Evolutionary conservation across 2,888 invertebrate species (phyloP), one percentile per base, ranked within the genome.

Genomic region (Ceratothoa steindachneri): DNA sequence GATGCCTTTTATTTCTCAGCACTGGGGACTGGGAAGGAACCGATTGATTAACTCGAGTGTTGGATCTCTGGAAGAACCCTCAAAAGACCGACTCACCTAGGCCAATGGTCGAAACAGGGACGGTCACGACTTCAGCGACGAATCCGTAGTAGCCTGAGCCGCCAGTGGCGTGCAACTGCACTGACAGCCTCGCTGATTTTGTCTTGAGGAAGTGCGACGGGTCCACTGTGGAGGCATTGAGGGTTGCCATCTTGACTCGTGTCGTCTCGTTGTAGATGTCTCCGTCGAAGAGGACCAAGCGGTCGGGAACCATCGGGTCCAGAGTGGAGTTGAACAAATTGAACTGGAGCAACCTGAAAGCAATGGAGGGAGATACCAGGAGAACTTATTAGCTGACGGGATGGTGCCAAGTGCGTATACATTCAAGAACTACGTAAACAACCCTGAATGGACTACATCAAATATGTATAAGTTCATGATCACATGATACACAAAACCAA

Each of bases 101-200:
- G 82, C 92, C 93, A 83, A 93, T 91, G 5, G 92, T 92, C 60
- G 95, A 93, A 82, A 95, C 93, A 0, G 99, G 98, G 53, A 97
- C 86, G 0, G 96, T 95, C 0, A 97, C 92, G 69, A 99, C 90
- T 86, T 99, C 98, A 19, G 98, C 99, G 80, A 99, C 92, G 83
- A 99, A 99, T 28, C 99, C 99, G 84, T 96, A 93, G 19, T 89
- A 88, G n/a, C 90, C 90, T 30, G 95, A 93, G 0, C 97, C 97
- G 28, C 97, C 96, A 81, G 96, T 97, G 0, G 97, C 96, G 82
- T 96, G 93, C 24, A 98, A 85, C 82, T 94, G 92, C 0, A 99
- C 87, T 82, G 95, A 95, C 81, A 99, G 85, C 19, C 82, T 81
- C 67, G 81, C 77, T 15, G 74, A 71, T 15, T 71, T 70, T 72